Conservation (phyloP, 2,113 vertebrate species). For the Labeo rohita region DNA sequence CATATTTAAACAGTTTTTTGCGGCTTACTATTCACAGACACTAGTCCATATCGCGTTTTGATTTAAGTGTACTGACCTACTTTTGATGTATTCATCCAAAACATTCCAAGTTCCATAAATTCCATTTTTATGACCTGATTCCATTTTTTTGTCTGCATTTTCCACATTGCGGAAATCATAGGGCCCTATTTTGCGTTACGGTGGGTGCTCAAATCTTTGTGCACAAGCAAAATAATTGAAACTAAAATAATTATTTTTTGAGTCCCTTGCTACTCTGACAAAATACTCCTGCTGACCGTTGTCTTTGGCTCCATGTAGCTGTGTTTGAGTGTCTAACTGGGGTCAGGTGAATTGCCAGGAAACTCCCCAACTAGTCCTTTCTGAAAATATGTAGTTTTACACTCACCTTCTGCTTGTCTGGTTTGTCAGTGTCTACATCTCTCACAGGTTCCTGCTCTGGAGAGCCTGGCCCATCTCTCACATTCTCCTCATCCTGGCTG, state of each 20-base stretch:
- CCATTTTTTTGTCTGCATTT: too few relatives aligned
- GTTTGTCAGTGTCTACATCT: slow-evolving; percentile 80
- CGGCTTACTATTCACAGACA: too few relatives aligned
- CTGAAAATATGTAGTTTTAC: not conserved
- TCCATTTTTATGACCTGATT: too few relatives aligned
- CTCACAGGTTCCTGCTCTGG: slow-evolving; percentile 88
- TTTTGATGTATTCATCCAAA: too few relatives aligned
- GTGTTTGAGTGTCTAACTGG: not conserved
- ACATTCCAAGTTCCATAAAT: too few relatives aligned
- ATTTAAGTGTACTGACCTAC: too few relatives aligned
- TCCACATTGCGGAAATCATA: too few relatives aligned
- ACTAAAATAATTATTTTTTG: not conserved
- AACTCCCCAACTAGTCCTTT: not conserved
- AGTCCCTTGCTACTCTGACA: not conserved
- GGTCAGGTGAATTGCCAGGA: not conserved
- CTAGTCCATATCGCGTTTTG: too few relatives aligned
- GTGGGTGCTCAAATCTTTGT: not conserved
- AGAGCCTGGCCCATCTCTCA: slow-evolving; percentile 65
- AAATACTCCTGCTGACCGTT: not conserved
- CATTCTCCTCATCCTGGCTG: slow-evolving; percentile 62
- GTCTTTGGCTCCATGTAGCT: not conserved
- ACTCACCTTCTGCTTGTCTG: slow-evolving; percentile 73
- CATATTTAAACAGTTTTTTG: too few relatives aligned
- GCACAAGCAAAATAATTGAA: not conserved
- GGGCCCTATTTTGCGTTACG: not conserved